A percentile compares a stretch with the other conserved stretches of the same genome.
phyloP scores from a whole-genome alignment of 2,797 vertebrate genomes.

The Fistularia tabacaria region DNA sequence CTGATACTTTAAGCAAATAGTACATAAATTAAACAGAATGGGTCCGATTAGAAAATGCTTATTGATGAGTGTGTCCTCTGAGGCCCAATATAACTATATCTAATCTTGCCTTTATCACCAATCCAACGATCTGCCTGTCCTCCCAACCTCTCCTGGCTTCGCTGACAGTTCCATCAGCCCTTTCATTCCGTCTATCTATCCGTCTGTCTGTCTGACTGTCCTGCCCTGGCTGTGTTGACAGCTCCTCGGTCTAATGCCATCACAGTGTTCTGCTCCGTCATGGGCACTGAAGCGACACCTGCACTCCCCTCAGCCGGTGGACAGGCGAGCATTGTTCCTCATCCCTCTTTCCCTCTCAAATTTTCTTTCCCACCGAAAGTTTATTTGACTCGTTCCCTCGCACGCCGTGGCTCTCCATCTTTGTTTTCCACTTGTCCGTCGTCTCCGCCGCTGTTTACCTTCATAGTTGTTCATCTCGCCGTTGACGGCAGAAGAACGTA shows the following conservation, averaged over 20 bases:
- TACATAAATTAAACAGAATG: too few relatives aligned
- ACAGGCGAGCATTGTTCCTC: constrained; percentile 55
- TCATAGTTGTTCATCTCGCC: constrained; percentile 46
- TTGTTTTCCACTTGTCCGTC: constrained; percentile 48
- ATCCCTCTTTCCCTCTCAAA: constrained; percentile 17
- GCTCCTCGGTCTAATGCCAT: constrained; percentile 64
- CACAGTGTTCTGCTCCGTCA: constrained; percentile 67
- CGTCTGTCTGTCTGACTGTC: constrained; percentile 49
- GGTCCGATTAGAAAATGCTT: too few relatives aligned
- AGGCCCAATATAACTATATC: constrained; percentile 18
- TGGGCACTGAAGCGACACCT: constrained; percentile 69
- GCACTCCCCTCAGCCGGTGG: constrained; percentile 54
- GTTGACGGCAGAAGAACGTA: constrained; percentile 38
- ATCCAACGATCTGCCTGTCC: constrained; percentile 41
- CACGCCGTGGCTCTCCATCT: constrained; percentile 28
- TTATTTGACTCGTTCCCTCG: constrained; percentile 42
- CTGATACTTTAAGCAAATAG: too few relatives aligned
- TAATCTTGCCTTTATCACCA: constrained; percentile 29
- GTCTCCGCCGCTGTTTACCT: constrained; percentile 16
- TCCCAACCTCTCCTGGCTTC: constrained; percentile 45
- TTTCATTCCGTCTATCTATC: background rate
- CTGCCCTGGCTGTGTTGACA: constrained; percentile 63
- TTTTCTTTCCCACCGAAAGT: constrained; percentile 48
- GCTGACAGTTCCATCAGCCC: constrained; percentile 62
- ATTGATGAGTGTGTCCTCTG: constrained; percentile 4